Evolutionary conservation across 2,113 vertebrate genomes (phyloP), one percentile per base, ranked within the genome.

Genomic region (Chamaetylas fuelleborni): DNA sequence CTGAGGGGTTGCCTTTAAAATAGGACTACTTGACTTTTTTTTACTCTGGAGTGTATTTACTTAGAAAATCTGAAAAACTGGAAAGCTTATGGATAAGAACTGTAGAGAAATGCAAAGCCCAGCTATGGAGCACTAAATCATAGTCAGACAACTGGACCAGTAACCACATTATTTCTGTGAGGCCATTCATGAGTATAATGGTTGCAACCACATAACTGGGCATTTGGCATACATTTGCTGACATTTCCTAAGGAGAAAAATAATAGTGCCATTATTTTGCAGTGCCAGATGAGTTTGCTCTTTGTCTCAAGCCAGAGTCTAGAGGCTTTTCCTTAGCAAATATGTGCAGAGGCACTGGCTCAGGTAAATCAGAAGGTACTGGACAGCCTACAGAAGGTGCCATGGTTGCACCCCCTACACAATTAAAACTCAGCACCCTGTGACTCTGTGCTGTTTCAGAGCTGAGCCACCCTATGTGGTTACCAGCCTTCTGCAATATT

Each of bases 351-450:
- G 16, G 20, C 45, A 45, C 12, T 25, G 26, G 33, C 24, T 61
- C 6, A 15, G 76, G 79, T 86, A 72, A 36, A 84, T 60, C 19
- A 74, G 54, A 85, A 71, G 80, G 48, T 34, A 48, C 11, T 5
- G 6, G 79, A 53, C 45, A 71, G 11, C 25, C 69, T 53, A 6
- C 9, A 34, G 45, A 65, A 86, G 28, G 24, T 53, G 38, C 19
- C 0, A 2, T 0, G 2, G 17, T 10, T 10, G 4, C 29, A 76
- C 26, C 16, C 8, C 14, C 45, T 19, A 12, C 8, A 12, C 2
- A 4, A 18, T 0, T 1, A 7, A 69, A 90, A 64, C 1, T 4
- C 73, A 60, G 43, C 19, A 47, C 6, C 14, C 20, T 0, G 0
- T 40, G 78, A 22, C 42, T 50, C 20, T 2, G 3, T 5, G 13